phyloP scores from a whole-genome alignment of 2,888 invertebrate genomes.

The Eupithecia subumbrata region DNA sequence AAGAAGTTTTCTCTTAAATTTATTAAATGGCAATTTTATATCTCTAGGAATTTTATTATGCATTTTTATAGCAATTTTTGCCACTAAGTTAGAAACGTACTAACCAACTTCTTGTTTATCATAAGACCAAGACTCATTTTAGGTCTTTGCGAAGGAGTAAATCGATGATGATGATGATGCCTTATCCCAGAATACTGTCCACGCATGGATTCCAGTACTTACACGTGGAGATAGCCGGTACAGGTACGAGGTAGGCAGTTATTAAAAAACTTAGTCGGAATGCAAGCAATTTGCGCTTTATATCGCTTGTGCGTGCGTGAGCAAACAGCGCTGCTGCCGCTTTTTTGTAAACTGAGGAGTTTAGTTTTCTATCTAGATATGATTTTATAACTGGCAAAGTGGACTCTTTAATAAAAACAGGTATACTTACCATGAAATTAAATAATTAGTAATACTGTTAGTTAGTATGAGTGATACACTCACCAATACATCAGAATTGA shows the following conservation, averaged over 20 bases:
- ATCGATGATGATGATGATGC: background rate
- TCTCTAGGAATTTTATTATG: too few relatives aligned
- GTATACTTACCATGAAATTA: background rate
- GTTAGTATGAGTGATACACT: too few relatives aligned
- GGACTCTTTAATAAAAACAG: background rate
- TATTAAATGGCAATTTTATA: too few relatives aligned
- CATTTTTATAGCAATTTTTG: too few relatives aligned
- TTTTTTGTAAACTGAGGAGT: background rate
- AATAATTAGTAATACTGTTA: background rate
- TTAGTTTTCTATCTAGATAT: background rate
- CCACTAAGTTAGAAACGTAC: too few relatives aligned
- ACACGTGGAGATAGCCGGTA: background rate
- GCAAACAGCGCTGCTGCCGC: background rate
- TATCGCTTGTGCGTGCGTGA: background rate
- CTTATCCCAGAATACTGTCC: background rate
- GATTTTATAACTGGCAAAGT: background rate
- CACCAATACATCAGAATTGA: too few relatives aligned
- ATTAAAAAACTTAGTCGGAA: slow-evolving; percentile 44
- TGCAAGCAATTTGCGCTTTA: slow-evolving; percentile 15
- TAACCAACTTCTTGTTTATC: background rate
- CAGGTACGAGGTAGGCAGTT: slow-evolving; percentile 30
- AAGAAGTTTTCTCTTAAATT: too few relatives aligned
- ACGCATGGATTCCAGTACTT: background rate
- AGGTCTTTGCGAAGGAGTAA: background rate
- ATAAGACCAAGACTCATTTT: background rate